phyloP scores from a whole-genome alignment of 2,797 vertebrate genomes.

The Tenualosa thibaudeaui region DNA sequence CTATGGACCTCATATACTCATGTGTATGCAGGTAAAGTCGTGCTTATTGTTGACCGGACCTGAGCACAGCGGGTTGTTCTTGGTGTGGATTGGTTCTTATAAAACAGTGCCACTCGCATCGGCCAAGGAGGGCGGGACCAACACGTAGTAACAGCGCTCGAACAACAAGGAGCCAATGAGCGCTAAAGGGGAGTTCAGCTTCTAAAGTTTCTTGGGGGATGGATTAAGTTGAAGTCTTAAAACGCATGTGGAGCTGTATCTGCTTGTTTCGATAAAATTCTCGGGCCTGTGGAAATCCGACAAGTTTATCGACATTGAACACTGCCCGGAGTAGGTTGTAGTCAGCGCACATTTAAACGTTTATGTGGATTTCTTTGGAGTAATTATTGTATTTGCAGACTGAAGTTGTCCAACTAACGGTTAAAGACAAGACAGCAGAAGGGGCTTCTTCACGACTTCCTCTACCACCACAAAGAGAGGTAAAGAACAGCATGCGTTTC shows the following conservation, averaged over 20 bases:
- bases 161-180: not conserved
- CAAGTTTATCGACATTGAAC: not conserved
- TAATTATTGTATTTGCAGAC: not conserved
- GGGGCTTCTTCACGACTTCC: slow-evolving; percentile 12
- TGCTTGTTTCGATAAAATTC: not conserved
- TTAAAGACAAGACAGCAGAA: not conserved
- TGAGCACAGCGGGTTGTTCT: not conserved
- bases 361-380: not conserved
- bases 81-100: not conserved
- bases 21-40: not conserved
- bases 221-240: not conserved
- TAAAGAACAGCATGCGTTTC: slow-evolving; percentile 20
- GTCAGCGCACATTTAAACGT: not conserved
- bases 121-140: not conserved
- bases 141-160: not conserved
- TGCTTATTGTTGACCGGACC: not conserved
- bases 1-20: not conserved
- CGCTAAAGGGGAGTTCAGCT: not conserved
- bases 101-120: not conserved
- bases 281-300: not conserved
- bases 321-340: not conserved
- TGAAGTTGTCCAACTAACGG: slow-evolving; percentile 5
- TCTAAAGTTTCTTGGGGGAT: slow-evolving; percentile 22
- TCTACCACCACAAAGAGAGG: slow-evolving; percentile 19
- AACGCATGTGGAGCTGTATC: not conserved